Percentiles rank a stretch among this genome's conserved stretches.
phyloP scores from a whole-genome alignment of 2,113 vertebrate genomes.

The Thamnophis sirtalis region DNA sequence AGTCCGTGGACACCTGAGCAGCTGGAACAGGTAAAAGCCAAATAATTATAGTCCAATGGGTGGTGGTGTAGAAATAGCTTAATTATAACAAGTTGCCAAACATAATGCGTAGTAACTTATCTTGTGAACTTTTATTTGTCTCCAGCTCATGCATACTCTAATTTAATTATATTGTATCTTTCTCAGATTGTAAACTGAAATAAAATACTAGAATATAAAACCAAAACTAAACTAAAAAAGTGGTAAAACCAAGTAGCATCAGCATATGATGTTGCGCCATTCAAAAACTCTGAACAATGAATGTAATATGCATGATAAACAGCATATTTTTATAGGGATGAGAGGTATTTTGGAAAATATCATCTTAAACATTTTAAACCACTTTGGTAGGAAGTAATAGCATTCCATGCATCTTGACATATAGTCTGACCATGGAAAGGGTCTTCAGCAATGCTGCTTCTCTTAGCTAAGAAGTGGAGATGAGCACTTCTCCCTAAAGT shows the following conservation, averaged over 20 bases:
- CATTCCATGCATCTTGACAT: neutral
- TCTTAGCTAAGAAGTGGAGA: too few species aligned
- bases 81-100: neutral
- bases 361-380: neutral
- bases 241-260: neutral
- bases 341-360: neutral
- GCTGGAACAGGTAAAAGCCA: conserved; percentile 84
- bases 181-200: neutral
- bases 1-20: conserved; percentile 93
- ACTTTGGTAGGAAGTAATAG: neutral
- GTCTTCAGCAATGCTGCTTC: too few species aligned
- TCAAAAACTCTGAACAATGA: neutral
- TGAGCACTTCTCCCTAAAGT: too few species aligned
- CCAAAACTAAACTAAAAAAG: neutral
- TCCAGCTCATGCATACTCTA: neutral
- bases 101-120: neutral
- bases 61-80: neutral
- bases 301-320: neutral
- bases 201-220: neutral
- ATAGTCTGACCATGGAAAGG: too few species aligned
- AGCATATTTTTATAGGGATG: neutral
- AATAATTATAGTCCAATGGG: neutral
- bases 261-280: neutral
- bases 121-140: neutral
- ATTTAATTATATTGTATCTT: neutral